Evolutionary conservation across 2,888 invertebrate genomes (phyloP).

Genomic region (Scaptomyza polygonia): DNA sequence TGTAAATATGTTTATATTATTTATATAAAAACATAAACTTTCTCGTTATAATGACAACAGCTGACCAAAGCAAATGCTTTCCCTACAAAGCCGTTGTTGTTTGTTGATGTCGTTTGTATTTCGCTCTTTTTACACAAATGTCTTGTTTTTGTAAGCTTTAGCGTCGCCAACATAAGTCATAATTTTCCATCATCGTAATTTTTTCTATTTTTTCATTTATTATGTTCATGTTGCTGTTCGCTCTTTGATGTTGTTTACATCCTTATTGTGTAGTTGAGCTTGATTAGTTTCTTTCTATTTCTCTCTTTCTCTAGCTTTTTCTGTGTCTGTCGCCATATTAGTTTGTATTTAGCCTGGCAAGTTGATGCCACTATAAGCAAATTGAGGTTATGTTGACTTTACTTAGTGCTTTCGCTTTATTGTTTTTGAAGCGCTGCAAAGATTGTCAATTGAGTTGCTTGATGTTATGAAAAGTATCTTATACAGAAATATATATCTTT

Average conservation of each 20-base stretch:
- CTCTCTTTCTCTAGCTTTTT: not conserved
- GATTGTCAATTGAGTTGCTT: constrained; percentile 59
- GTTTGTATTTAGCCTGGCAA: constrained; percentile 49
- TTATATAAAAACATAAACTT: constrained; percentile 44
- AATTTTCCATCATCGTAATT: constrained; percentile 75
- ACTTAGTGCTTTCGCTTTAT: constrained; percentile 65
- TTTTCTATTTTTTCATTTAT: constrained; percentile 67
- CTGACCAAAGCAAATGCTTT: constrained; percentile 42
- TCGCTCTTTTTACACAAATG: constrained; percentile 52
- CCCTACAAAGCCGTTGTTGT: constrained; percentile 7
- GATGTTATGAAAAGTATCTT: constrained; percentile 40
- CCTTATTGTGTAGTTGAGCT: constrained; percentile 38
- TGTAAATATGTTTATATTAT: constrained; percentile 35
- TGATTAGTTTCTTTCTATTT: constrained; percentile 57
- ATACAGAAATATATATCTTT: constrained; percentile 24
- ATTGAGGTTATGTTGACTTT: constrained; percentile 71
- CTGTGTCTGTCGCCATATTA: constrained; percentile 33
- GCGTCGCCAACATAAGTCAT: constrained; percentile 64
- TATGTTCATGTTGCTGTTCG: constrained; percentile 53
- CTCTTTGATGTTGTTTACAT: constrained; percentile 22
- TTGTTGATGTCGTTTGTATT: constrained; percentile 19
- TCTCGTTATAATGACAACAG: constrained; percentile 51
- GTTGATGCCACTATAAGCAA: constrained; percentile 51
- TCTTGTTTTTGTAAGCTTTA: no score
- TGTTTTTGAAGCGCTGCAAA: constrained; percentile 58